Base-by-base conservation (phyloP, 2,888 invertebrate species). In the Spilosoma lubricipeda region DNA sequence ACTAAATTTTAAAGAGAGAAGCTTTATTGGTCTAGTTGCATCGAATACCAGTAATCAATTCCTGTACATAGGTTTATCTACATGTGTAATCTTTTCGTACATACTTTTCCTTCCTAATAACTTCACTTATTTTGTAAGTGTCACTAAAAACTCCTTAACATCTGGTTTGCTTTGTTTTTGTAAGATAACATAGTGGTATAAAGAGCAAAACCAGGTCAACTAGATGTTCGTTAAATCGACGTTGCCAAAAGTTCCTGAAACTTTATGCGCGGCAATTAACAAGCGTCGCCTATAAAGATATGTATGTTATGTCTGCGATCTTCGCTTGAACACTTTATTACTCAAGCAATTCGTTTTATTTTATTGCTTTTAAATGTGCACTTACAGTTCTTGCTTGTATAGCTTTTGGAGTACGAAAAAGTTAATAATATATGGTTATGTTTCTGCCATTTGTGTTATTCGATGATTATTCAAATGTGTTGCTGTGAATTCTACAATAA, bases 321-420 rank as follows among this genome's bases (percentile, higher is more conserved):
- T 81, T 77, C 71, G 70, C 75, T 78, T 75, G 78, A 82, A 76
- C 78, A 77, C 78, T 84, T 84, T 84, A 84, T 82, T 84, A 75
- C 78, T 77, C 73, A 67, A 68, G 56, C 75, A 74, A 81, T 84
- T 74, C 76, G 75, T 81, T 77, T 77, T 73, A 77, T 82, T 84
- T 84, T 84, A 84, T 82, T 78, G 70, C 82, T 82, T 82, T 82
- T 76, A 81, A 84, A 78, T 80, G 80, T 77, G 82, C 77, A 80
- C 74, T 80, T 72, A 71, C 67, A 45, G 70, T 52, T 56, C 66
- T 63, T 20, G 27, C 45, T 81, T 83, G 81, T 75, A 81, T 77
- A 72, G 76, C 77, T 76, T 64, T 74, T 78, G 78, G 78, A 78
- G 73, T 77, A 80, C 75, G 69, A 56, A 5, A 15, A 42, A 75